phyloP scores from a whole-genome alignment of 30 jellyfish, hydroid and myxozoan species.

The Pelagia noctiluca region DNA sequence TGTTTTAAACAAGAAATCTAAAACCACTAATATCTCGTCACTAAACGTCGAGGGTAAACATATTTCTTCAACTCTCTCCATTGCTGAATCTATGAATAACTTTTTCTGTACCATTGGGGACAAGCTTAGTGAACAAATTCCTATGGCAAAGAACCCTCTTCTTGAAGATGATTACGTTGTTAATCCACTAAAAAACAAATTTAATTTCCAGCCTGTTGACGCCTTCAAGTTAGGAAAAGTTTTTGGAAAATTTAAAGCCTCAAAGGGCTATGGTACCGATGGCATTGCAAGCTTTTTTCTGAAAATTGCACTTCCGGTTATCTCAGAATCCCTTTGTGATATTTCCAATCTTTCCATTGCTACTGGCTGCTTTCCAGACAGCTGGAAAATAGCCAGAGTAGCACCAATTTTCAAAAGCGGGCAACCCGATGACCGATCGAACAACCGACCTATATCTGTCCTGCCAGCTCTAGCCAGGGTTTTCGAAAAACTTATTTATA shows the following conservation, averaged over 20 bases:
- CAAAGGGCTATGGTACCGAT: not conserved
- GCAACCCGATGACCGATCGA: not conserved
- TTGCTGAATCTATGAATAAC: too few relatives aligned
- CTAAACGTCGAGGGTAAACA: too few relatives aligned
- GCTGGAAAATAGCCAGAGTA: slow-evolving; percentile 33
- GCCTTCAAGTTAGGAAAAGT: too few relatives aligned
- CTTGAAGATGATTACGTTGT: too few relatives aligned
- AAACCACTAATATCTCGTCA: not conserved
- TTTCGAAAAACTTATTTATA: not conserved
- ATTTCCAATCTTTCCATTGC: too few relatives aligned
- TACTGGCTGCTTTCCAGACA: slow-evolving; percentile 6
- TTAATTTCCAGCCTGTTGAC: too few relatives aligned
- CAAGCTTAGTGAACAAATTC: too few relatives aligned
- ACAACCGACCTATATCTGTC: slow-evolving; percentile 19
- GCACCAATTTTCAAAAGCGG: slow-evolving; percentile 41
- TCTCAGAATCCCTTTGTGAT: not conserved
- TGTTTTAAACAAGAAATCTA: not conserved
- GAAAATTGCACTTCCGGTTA: not conserved
- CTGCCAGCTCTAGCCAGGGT: not conserved
- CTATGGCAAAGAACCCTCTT: too few relatives aligned
- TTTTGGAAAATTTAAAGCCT: too few relatives aligned
- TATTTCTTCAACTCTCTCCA: too few relatives aligned
- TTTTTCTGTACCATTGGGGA: too few relatives aligned
- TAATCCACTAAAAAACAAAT: too few relatives aligned
- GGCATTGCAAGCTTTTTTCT: not conserved